Base-by-base conservation (phyloP, 1,140 invertebrate species). In the Trichoplusia ni region DNA sequence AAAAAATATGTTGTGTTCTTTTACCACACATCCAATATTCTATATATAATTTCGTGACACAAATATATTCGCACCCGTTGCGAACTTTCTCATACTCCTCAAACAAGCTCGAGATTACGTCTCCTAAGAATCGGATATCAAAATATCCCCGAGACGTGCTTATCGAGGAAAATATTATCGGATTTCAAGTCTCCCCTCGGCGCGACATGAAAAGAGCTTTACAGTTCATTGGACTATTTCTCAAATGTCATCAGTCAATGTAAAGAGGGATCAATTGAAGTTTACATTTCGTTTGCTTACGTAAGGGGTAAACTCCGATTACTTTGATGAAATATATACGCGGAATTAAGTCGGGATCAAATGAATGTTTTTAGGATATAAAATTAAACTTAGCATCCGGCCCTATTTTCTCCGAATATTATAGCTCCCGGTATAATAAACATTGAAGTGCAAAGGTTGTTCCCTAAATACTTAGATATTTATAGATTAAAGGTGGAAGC, bases 161-260 rank as follows among this genome's bases (percentile, higher is more conserved):
- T 8, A 18, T 6, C 13, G 14, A 38, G 9, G 16, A 11, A 42
- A 42, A 58, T 58, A 58, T 58, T 31, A 58, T 58, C 38, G 16
- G 38, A 40, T 58, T 44, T 58, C 38, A 16, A n/a, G n/a, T n/a
- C 6, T 11, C 38, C 54, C 53, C 25, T 9, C 25, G 14, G n/a
- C 2, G 33, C 6, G 18, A 14, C 38, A 44, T 58, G 38, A 58
- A 58, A 58, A 44, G 25, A 25, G 38, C 23, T 58, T 33, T 44
- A 16, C 38, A 44, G 54, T 42, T 58, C 54, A 58, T 58, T 58
- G 54, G 18, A 21, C 38, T 44, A 35, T 19, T 38, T 2, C 13
- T 2, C 8, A 18, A 58, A 58, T 11, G 14, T 44, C 54, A 42
- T 58, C 27, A 44, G 21, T 58, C 23, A 31, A 31, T 21, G 46